A percentile compares a stretch with the other conserved stretches of the same genome.
Conservation (phyloP, 2,888 invertebrate species). For the Tuberolachnus salignus region DNA sequence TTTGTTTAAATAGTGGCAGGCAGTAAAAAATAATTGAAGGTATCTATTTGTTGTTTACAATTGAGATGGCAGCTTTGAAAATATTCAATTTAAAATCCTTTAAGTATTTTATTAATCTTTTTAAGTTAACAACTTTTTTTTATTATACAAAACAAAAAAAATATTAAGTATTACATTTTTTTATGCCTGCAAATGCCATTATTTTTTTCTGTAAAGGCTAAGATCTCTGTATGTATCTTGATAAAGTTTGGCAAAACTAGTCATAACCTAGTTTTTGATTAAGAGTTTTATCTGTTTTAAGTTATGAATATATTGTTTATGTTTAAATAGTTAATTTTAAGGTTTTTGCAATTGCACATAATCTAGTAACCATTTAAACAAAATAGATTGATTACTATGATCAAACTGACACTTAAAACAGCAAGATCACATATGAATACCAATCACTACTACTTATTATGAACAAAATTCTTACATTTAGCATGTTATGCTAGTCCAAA, state of each 20-base stretch:
- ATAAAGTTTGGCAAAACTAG: conserved; percentile 52
- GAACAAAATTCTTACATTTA: conserved; percentile 43
- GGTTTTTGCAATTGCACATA: conserved; percentile 36
- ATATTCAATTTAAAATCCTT: neutral
- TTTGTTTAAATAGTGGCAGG: neutral
- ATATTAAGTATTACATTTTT: conserved; percentile 6
- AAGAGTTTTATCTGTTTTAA: conserved; percentile 37
- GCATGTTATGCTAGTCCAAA: conserved; percentile 32
- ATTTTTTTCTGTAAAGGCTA: conserved; percentile 25
- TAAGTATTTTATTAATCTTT: conserved; percentile 6
- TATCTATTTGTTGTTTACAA: neutral
- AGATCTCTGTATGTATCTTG: conserved; percentile 40
- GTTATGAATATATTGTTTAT: conserved; percentile 29
- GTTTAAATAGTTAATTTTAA: conserved; percentile 22
- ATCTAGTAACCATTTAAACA: conserved; percentile 23
- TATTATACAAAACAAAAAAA: neutral
- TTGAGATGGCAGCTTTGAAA: neutral
- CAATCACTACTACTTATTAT: conserved; percentile 28
- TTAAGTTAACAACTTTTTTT: neutral
- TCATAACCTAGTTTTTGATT: conserved; percentile 51
- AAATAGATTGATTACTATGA: conserved; percentile 16
- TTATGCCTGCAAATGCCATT: conserved; percentile 28
- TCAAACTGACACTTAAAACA: conserved; percentile 10
- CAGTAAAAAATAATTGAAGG: neutral
- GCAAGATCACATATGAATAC: conserved; percentile 25